These are phyloP conservation scores for Volucella inflata DNA, from an alignment of 2,888 invertebrate genomes.

Conservation along the genomic window DNA sequence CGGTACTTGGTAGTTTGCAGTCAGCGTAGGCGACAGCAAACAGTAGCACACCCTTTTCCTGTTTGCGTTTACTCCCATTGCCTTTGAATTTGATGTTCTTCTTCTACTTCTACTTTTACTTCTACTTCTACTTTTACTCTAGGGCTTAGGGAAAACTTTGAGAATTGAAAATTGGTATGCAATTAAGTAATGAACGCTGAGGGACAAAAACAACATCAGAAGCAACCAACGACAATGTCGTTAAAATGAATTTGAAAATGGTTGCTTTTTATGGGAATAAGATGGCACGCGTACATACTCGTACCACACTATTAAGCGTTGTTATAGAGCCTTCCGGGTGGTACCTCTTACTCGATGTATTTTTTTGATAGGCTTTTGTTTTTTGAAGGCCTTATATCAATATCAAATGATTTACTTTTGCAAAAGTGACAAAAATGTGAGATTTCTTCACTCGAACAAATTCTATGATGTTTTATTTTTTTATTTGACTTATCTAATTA, in stretches of 20 bases:
- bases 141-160: constrained; percentile 19
- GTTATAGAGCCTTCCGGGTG: no score
- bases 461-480: no score
- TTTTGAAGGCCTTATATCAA: no score
- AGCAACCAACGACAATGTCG: constrained; percentile 19
- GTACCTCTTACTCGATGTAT: no score
- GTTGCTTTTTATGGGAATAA: constrained; percentile 38
- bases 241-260: constrained; percentile 60
- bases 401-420: no score
- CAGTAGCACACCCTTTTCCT: constrained; percentile 38
- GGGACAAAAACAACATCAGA: constrained; percentile 1
- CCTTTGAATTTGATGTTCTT: constrained; percentile 33
- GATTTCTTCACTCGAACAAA: no score
- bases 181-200: constrained; percentile 67
- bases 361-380: no score
- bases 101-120: background rate
- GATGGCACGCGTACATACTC: no score
- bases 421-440: no score
- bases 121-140: no score
- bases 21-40: constrained; percentile 19
- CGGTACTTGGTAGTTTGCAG: background rate
- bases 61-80: background rate
- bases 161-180: constrained; percentile 56
- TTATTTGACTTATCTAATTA: no score
- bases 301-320: no score